Evolutionary conservation across 2,888 invertebrate genomes (phyloP).

Genomic region (Anorthoa munda): DNA sequence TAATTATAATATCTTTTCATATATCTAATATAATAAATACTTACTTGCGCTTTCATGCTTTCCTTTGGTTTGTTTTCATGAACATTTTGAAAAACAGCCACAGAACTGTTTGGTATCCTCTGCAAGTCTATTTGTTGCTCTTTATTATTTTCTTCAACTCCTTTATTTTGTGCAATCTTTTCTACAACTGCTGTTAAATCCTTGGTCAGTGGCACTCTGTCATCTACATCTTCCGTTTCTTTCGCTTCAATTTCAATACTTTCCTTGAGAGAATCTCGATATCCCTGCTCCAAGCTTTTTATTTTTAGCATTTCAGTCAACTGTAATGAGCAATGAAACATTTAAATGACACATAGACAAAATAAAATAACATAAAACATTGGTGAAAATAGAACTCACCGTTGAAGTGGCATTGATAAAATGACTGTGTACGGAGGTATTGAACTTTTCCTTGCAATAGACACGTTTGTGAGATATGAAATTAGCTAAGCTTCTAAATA

Average conservation of each 20-base stretch:
- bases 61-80: conserved; percentile 78
- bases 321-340: conserved; percentile 71
- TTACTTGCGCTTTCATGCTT: conserved; percentile 92
- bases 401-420: conserved; percentile 84
- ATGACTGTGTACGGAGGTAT: conserved; percentile 84
- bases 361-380: conserved; percentile 13
- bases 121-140: conserved; percentile 84
- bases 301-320: conserved; percentile 87
- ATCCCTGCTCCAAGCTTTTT: conserved; percentile 86
- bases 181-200: conserved; percentile 91
- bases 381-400: conserved; percentile 78
- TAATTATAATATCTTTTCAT: no score
- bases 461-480: conserved; percentile 97
- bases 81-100: conserved; percentile 93
- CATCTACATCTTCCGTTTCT: conserved; percentile 72
- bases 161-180: conserved; percentile 83
- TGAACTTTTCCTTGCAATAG: conserved; percentile 93
- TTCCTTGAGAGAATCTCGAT: conserved; percentile 82
- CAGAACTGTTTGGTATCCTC: conserved; percentile 90
- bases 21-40: conserved; percentile 15
- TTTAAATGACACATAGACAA: conserved; percentile 3
- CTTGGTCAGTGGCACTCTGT: conserved; percentile 86
- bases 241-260: conserved; percentile 60
- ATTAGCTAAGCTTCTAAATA: conserved; percentile 96
- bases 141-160: conserved; percentile 68